These are phyloP conservation scores for Heliconius eleuchia DNA, from an alignment of 1,140 invertebrate species.

Conservation along the genomic window DNA sequence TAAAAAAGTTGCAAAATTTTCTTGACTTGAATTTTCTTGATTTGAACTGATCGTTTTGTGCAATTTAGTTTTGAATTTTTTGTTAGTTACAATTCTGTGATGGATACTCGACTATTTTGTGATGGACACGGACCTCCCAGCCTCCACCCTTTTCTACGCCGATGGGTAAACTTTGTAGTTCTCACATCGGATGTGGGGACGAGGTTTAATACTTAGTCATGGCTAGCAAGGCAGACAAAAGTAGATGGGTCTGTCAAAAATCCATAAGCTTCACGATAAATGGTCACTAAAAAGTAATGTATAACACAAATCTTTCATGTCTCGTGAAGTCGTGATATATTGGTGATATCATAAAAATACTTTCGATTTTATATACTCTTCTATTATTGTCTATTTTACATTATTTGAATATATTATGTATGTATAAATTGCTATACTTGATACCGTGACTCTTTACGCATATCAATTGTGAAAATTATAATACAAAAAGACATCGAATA, in stretches of 20 bases:
- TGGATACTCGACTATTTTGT: too few species aligned
- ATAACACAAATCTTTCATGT: neutral
- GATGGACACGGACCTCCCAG: too few species aligned
- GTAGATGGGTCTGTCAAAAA: slow-evolving; percentile 27
- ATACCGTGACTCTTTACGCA: neutral
- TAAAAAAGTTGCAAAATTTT: too few species aligned
- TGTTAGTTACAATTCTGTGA: too few species aligned
- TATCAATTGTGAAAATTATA: too few species aligned
- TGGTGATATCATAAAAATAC: neutral
- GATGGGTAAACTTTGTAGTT: slow-evolving; percentile 28
- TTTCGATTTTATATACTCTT: neutral
- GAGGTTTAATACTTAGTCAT: slow-evolving; percentile 34
- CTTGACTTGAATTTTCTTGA: too few species aligned
- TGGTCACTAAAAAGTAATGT: slow-evolving; percentile 13
- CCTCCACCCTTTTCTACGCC: too few species aligned
- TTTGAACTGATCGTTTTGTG: too few species aligned
- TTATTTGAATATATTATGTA: neutral
- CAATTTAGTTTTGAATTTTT: too few species aligned
- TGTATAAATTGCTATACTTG: neutral
- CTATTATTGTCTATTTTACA: neutral
- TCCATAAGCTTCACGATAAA: slow-evolving; percentile 26
- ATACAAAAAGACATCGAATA: too few species aligned
- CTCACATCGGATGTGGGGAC: slow-evolving; percentile 29
- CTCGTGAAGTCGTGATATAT: neutral
- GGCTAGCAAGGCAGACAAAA: neutral